These are phyloP conservation scores for Athalia cordata DNA, from an alignment of 2,888 invertebrate species.

Conservation along the genomic window DNA sequence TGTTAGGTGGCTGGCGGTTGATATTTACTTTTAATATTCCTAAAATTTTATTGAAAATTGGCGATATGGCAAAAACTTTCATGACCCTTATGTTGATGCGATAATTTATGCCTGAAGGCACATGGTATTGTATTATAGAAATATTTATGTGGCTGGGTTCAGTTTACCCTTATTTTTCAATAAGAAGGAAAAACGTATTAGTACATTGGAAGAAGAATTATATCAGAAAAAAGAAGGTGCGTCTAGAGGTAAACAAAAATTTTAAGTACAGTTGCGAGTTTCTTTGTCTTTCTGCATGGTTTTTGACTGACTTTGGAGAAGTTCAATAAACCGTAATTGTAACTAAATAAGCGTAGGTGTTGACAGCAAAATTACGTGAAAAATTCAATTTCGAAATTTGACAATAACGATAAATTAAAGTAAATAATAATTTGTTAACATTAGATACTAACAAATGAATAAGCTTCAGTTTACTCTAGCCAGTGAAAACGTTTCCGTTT, in stretches of 20 bases:
- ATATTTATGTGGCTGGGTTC: neutral
- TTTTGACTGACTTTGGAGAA: too few relatives aligned
- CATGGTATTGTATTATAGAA: conserved; percentile 2
- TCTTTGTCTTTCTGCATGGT: too few relatives aligned
- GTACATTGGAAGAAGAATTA: too few relatives aligned
- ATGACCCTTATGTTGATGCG: conserved; percentile 6
- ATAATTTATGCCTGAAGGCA: conserved; percentile 27
- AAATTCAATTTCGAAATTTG: too few relatives aligned
- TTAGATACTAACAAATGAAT: conserved; percentile 31
- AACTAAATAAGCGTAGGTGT: too few relatives aligned
- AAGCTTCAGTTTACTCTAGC: conserved; percentile 58
- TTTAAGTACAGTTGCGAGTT: too few relatives aligned
- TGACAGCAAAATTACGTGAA: too few relatives aligned
- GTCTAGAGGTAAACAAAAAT: too few relatives aligned
- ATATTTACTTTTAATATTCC: neutral
- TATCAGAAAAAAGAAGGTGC: too few relatives aligned
- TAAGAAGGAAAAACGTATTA: conserved; percentile 26
- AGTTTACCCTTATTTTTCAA: neutral
- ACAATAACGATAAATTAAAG: conserved; percentile 6
- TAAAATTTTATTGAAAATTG: neutral
- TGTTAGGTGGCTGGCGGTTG: neutral
- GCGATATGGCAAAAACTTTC: neutral
- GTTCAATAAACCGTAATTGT: too few relatives aligned
- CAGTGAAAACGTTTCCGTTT: conserved; percentile 71
- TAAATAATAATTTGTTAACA: conserved; percentile 41